Evolutionary conservation across 1,140 invertebrate species (phyloP).

Genomic region (Nephila pilipes): DNA sequence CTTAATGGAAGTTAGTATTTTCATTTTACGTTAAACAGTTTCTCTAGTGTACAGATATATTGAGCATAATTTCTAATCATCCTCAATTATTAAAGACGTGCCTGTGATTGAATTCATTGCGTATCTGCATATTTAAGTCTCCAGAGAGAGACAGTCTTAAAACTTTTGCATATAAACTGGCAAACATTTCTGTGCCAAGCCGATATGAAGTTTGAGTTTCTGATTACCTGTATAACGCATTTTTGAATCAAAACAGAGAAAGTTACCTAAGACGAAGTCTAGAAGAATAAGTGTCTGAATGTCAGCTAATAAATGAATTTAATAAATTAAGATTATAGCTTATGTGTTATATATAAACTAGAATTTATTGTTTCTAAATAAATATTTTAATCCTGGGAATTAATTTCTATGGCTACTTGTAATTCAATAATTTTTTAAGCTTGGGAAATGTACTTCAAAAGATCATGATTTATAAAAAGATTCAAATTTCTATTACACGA

Average conservation of each 20-base stretch:
- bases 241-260: neutral
- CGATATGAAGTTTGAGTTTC: neutral
- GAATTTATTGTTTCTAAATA: no score
- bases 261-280: neutral
- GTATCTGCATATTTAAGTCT: neutral
- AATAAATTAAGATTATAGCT: no score
- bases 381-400: no score
- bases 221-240: neutral
- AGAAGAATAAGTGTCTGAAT: no score
- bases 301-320: no score
- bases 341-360: no score
- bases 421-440: no score
- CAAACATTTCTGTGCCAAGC: neutral
- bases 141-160: neutral
- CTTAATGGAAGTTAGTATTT: neutral
- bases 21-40: neutral
- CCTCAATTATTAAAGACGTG: slow-evolving; percentile 2
- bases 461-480: no score
- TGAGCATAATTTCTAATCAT: neutral
- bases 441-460: no score
- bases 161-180: neutral
- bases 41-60: neutral
- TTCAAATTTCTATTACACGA: no score
- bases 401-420: no score
- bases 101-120: neutral